Base-by-base conservation (phyloP, 1,140 invertebrate species). In the Drosophila sucinea region DNA sequence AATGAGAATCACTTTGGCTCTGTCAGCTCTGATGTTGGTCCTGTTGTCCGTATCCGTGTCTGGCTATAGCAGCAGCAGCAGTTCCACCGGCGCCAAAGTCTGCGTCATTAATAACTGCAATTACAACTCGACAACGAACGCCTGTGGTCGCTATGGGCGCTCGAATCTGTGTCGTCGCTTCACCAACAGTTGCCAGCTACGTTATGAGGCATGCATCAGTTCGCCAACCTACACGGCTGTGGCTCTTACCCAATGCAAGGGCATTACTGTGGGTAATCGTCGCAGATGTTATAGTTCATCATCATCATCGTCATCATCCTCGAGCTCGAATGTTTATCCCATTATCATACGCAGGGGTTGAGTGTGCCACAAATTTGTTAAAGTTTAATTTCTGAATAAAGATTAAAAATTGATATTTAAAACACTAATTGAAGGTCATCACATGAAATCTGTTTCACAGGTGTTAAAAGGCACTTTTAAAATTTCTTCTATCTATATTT, bases 151-250 rank as follows among this genome's bases (percentile, higher is more conserved):
- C 8, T 73, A 38, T n/a, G 82, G 83, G 1, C 2, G 55, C 25
- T 86, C 82, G 2, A 87, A 79, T 87, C 83, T 87, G 4, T 86
- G 82, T 72, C 75, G 60, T 7, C 82, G 79, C 11, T 86, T 86
- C 64, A 55, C 4, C 30, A 86, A 86, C 65, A 79, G 30, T 23
- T 86, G 82, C 61, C 6, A 58, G 17, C n/a, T 77, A 10, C 79
- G 69, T 17, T 87, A 83, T 17, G 61, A 69, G 8, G 29, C 41
- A 6, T 86, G 82, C 8, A 25, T 71, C 0, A 44, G 29, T 2
- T 62, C 61, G 8, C 29, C 57, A 7, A n/a, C 38, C 3, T 86
- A 86, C 55, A 87, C 79, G 1, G 0, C 61, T 0, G 73, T 77
- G 23, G 27, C 17, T 1, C 55, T 77, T 3, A 67, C 72, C 25